These are phyloP conservation scores for Dendrolimus pini DNA, from an alignment of 2,888 invertebrate species.

Conservation along the genomic window DNA sequence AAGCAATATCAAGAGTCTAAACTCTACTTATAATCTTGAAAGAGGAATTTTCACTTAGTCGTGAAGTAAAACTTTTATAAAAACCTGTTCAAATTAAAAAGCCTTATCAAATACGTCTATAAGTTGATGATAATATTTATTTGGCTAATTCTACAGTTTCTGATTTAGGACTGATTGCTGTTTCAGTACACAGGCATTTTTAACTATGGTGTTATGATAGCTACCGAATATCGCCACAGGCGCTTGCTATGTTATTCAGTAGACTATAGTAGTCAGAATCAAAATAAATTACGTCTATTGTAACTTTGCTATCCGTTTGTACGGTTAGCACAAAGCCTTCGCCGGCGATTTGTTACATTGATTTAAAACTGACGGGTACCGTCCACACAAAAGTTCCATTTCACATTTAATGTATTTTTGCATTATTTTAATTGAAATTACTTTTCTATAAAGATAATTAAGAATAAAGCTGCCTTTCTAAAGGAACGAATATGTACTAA, in stretches of 20 bases:
- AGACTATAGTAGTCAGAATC: constrained; percentile 40
- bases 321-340: constrained; percentile 45
- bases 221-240: neutral
- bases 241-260: neutral
- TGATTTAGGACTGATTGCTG: constrained; percentile 1
- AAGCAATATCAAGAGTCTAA: too few species aligned
- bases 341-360: constrained; percentile 57
- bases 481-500: too few species aligned
- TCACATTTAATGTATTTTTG: neutral
- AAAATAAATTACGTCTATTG: constrained; percentile 55
- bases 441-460: too few species aligned
- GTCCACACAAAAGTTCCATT: constrained; percentile 23
- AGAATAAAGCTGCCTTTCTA: too few species aligned
- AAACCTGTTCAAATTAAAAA: too few species aligned
- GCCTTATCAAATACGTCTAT: too few species aligned
- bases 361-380: constrained; percentile 48
- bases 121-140: too few species aligned
- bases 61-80: too few species aligned
- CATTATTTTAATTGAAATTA: too few species aligned
- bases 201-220: neutral
- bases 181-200: constrained; percentile 1
- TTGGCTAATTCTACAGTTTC: too few species aligned
- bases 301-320: constrained; percentile 34
- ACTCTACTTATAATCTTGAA: too few species aligned
- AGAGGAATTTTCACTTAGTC: too few species aligned